Percentiles rank a stretch among this genome's conserved stretches.
Conservation (phyloP, 1,140 invertebrate genomes). For the Capitella teleta region DNA sequence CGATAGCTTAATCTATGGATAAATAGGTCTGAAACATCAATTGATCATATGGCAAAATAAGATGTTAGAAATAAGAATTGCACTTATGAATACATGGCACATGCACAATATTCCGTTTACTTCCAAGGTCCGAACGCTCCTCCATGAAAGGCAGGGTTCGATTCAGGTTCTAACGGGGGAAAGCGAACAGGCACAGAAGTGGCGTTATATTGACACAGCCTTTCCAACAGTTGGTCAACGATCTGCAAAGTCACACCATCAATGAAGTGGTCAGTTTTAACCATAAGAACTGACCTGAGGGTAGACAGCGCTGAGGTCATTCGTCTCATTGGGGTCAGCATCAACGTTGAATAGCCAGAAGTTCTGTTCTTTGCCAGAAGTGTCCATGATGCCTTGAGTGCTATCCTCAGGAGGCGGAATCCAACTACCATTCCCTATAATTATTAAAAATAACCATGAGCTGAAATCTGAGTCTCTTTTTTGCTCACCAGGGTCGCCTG, state of each 20-base stretch:
- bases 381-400: neutral
- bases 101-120: neutral
- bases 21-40: too few relatives aligned
- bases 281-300: too few relatives aligned
- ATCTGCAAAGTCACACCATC: too few relatives aligned
- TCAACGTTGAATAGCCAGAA: slow-evolving; percentile 15
- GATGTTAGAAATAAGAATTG: too few relatives aligned
- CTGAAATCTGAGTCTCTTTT: neutral
- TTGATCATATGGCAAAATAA: too few relatives aligned
- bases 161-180: slow-evolving; percentile 5
- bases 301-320: slow-evolving; percentile 8
- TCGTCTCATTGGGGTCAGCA: slow-evolving; percentile 9
- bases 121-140: slow-evolving; percentile 15
- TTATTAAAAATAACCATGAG: neutral
- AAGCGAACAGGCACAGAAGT: slow-evolving; percentile 11
- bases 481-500: slow-evolving; percentile 18
- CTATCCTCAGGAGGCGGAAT: slow-evolving; percentile 4
- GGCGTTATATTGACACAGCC: slow-evolving; percentile 13
- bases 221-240: slow-evolving; percentile 8
- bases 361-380: neutral
- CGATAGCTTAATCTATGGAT: too few relatives aligned
- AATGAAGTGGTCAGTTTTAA: too few relatives aligned
- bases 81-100: too few relatives aligned
- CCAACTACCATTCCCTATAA: slow-evolving; percentile 10
- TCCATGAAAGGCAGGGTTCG: slow-evolving; percentile 12